A percentile compares a stretch with the other conserved stretches of the same genome.
Conservation (phyloP, 2,888 invertebrate species). For the Dryomyza anilis region DNA sequence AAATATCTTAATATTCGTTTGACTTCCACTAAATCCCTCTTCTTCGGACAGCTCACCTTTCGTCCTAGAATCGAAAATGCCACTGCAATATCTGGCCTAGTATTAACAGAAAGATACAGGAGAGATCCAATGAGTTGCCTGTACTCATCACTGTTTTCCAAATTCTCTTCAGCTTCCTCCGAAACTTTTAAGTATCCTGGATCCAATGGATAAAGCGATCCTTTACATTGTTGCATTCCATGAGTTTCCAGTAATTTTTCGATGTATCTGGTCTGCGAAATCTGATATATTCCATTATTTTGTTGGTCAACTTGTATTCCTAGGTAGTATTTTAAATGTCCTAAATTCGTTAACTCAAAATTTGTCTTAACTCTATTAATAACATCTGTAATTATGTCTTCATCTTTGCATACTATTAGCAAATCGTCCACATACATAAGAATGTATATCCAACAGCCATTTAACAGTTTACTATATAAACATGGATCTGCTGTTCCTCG, state of each 20-base stretch:
- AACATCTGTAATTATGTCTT: background rate
- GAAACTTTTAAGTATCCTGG: background rate
- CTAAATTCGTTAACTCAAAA: background rate
- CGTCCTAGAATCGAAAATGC: slow-evolving; percentile 28
- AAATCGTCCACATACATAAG: background rate
- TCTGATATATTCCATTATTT: slow-evolving; percentile 2
- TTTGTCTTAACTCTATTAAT: background rate
- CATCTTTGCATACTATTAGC: background rate
- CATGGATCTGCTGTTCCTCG: background rate
- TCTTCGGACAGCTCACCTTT: slow-evolving; percentile 24
- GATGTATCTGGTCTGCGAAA: slow-evolving; percentile 15
- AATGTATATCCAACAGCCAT: background rate
- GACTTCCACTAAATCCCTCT: slow-evolving; percentile 9
- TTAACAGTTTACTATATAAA: background rate
- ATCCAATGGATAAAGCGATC: slow-evolving; percentile 21
- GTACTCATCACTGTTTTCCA: no score
- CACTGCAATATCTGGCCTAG: slow-evolving; percentile 38
- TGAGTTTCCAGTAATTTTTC: slow-evolving; percentile 7
- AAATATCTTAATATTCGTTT: background rate
- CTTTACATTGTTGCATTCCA: slow-evolving; percentile 16
- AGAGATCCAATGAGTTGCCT: slow-evolving; percentile 37
- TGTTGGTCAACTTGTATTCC: slow-evolving; percentile 8
- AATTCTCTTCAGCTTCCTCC: no score
- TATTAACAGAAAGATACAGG: slow-evolving; percentile 37
- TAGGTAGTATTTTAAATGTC: background rate